Base-by-base conservation (phyloP, 2,888 invertebrate species). In the Cyaniris semiargus region DNA sequence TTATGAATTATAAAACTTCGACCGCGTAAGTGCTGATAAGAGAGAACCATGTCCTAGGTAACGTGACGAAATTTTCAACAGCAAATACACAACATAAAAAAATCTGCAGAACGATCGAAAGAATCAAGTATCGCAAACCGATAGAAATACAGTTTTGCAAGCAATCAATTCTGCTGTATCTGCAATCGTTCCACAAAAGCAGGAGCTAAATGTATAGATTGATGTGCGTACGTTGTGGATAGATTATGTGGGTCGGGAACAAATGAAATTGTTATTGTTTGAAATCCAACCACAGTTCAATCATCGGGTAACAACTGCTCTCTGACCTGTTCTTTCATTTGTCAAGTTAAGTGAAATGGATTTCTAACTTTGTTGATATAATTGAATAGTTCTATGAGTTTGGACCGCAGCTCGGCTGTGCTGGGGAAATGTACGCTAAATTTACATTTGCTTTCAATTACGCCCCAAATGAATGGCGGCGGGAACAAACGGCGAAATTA, bases 241-340 rank as follows among this genome's bases (percentile, higher is more conserved):
- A 76, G 44, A 66, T 76, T 66, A 76, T 58, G 76, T 76, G 48
- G 48, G 74, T 48, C 48, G 53, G 27, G 53, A 71, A 76, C 71
- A 76, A 76, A 71, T 76, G 71, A 76, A 76, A 71, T 71, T 56
- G 71, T 76, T 76, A 71, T 76, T 76, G 78, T 79, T 80, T 78
- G 80, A 79, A 81, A 80, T 80, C 79, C 80, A 80, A 85, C 84
- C 86, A 84, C 83, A 82, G 80, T 80, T 83, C 83, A 85, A 88
- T 86, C 86, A 86, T 86, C 82, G 81, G 82, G 79, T 82, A 83
- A 83, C 82, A 81, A 84, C 82, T 81, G 83, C 85, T 81, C 83
- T 82, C 81, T 81, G 86, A 87, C 83, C 86, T 83, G 85, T 85
- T 83, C 82, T 83, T 84, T 83, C 88, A 89, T 90, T 89, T 87